Base-by-base conservation (phyloP, 2,113 vertebrate species). In the Panthera tigris region DNA sequence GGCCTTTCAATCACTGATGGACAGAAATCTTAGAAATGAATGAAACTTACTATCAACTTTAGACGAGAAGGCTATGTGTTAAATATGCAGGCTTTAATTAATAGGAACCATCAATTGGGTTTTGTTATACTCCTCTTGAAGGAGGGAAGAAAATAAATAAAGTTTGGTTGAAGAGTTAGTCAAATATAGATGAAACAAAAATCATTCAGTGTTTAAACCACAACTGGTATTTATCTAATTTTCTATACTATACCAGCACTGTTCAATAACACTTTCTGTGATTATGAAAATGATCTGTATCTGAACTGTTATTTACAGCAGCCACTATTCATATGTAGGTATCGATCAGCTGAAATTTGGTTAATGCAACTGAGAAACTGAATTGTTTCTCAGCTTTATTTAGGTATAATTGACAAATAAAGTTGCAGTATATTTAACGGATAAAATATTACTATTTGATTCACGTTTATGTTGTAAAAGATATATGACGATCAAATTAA, bases 81-180 rank as follows among this genome's bases (percentile, higher is more conserved):
- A 88, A 41, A 68, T 33, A 84, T 48, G 78, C 11, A 93, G 31
- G n/a, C 7, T 9, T 68, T 89, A 81, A 95, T 92, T 89, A 80
- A 65, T 4, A 41, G 63, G 1, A 93, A 29, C 10, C 15, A 78
- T 89, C 79, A 83, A 29, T 29, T 87, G 18, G 14, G 65, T 95
- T 73, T 97, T 95, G 25, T 82, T 79, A 66, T 83, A 87, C 33
- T 73, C 12, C 5, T 86, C 13, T 86, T 66, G 36, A 95, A 89
- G 50, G 12, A 79, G 3, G 36, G 4, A 87, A 92, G 33, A 92
- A 93, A 82, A 84, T 55, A 19, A 73, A 85, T 81, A 81, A 91
- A 74, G 25, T 80, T 73, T 84, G 19, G 2, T 55, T 66, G 13
- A 14, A 95, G 16, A 93, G 41, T 74, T 94, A 65, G 80, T 91